A percentile compares a stretch with the other conserved stretches of the same genome.
phyloP scores from a whole-genome alignment of 2,888 invertebrate genomes.

The Eristalis arbustorum region DNA sequence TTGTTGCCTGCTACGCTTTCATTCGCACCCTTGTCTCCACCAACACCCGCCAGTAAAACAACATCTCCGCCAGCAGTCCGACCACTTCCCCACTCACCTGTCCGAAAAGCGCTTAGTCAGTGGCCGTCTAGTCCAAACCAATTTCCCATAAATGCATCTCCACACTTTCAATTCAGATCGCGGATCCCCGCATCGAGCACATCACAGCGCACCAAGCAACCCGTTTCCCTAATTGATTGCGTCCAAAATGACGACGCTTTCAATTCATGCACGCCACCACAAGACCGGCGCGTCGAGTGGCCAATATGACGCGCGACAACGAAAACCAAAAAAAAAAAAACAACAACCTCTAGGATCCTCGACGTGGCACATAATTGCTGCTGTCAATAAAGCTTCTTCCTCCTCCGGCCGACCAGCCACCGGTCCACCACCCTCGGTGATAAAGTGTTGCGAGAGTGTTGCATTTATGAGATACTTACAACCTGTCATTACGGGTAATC shows the following conservation, averaged over 20 bases:
- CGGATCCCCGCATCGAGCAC: not conserved
- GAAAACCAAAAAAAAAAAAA: conserved; percentile 15
- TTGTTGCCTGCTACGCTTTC: no score
- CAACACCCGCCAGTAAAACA: no score
- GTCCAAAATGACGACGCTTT: conserved; percentile 45
- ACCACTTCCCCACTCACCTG: not conserved
- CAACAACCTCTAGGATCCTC: conserved; percentile 40
- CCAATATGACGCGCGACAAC: conserved; percentile 69
- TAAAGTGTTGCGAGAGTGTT: conserved; percentile 40
- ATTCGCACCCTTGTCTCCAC: no score
- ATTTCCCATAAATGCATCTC: conserved; percentile 62
- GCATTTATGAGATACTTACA: conserved; percentile 64
- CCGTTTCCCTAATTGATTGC: conserved; percentile 56
- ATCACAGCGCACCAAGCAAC: not conserved
- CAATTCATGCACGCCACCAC: conserved; percentile 38
- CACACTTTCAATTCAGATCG: conserved; percentile 52
- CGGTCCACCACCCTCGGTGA: not conserved
- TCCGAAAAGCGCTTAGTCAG: conserved; percentile 7
- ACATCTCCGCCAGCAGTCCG: not conserved
- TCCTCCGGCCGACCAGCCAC: not conserved
- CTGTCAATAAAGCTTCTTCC: conserved; percentile 65
- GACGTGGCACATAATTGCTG: conserved; percentile 63
- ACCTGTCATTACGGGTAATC: conserved; percentile 72
- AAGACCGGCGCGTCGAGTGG: conserved; percentile 41
- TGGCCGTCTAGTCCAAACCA: conserved; percentile 19